Conservation (phyloP, 2,113 vertebrate species). For the Herpetotheres cachinnans region DNA sequence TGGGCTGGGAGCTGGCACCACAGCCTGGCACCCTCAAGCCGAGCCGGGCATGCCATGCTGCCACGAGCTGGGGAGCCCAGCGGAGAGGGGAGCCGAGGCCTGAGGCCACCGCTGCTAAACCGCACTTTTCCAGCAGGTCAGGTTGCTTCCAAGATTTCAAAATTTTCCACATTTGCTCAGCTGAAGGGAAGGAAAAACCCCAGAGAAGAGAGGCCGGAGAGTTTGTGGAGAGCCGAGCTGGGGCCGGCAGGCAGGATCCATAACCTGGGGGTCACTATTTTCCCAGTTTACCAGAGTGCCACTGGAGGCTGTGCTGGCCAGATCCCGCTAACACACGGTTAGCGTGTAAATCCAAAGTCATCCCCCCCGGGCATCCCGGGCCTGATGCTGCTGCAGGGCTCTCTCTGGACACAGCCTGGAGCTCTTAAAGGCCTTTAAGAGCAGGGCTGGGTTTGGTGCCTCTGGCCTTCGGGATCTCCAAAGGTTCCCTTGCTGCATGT, state of each 20-base stretch:
- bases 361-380: not conserved
- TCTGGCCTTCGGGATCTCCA: not conserved
- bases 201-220: not conserved
- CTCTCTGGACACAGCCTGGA: not conserved
- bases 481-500: not conserved
- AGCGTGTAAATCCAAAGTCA: not conserved
- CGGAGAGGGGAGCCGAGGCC: not conserved
- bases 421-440: not conserved
- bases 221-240: not conserved
- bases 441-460: not conserved
- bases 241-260: not conserved
- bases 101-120: rapidly evolving
- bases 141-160: conserved; percentile 1
- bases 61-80: not conserved
- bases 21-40: not conserved
- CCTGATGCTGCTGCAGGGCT: not conserved
- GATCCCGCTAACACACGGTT: not conserved
- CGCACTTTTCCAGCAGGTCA: not conserved
- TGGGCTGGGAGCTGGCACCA: not conserved
- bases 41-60: not conserved
- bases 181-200: not conserved
- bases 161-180: conserved; percentile 1
- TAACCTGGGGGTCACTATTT: not conserved
- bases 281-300: not conserved
- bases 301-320: not conserved